These are phyloP conservation scores for Drosophila repletoides DNA, from an alignment of 1,140 invertebrate species.

Conservation along the genomic window DNA sequence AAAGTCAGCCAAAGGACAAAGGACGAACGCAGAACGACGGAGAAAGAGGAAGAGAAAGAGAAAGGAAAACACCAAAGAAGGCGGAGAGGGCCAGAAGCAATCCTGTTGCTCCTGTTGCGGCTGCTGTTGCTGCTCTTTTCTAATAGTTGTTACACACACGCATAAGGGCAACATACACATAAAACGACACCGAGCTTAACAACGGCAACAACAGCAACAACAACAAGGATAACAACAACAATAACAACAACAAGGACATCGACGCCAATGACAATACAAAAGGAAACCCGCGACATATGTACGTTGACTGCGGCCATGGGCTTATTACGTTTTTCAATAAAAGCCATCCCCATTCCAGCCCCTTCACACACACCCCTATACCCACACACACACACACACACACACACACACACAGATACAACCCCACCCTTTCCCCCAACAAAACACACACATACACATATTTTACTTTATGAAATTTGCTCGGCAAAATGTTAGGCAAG, in stretches of 20 bases:
- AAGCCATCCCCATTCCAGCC: no score
- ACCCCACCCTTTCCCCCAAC: no score
- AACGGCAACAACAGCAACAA: slow-evolving; percentile 10
- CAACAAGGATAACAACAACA: slow-evolving; percentile 39
- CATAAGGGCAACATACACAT: slow-evolving; percentile 44
- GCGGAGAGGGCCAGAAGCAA: slow-evolving; percentile 26
- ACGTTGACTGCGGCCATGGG: slow-evolving; percentile 41
- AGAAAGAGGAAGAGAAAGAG: no score
- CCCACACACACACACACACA: neutral
- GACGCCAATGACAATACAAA: slow-evolving; percentile 55
- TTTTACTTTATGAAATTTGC: slow-evolving; percentile 42
- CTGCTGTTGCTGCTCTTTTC: slow-evolving; percentile 52
- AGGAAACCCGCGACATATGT: slow-evolving; percentile 57
- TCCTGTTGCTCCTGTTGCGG: slow-evolving; percentile 47
- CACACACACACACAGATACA: neutral
- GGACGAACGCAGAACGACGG: no score
- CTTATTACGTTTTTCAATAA: slow-evolving; percentile 64
- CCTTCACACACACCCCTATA: slow-evolving; percentile 9
- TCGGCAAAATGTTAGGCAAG: slow-evolving; percentile 41
- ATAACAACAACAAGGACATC: slow-evolving; percentile 33
- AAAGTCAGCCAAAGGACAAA: slow-evolving; percentile 51
- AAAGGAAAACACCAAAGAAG: no score
- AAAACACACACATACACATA: neutral
- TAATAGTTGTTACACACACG: slow-evolving; percentile 69
- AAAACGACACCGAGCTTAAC: slow-evolving; percentile 32